A percentile compares a stretch with the other conserved stretches of the same genome.
These are phyloP conservation scores for Chiloscyllium punctatum DNA, from an alignment of 2,797 vertebrate genomes.

Conservation along the genomic window DNA sequence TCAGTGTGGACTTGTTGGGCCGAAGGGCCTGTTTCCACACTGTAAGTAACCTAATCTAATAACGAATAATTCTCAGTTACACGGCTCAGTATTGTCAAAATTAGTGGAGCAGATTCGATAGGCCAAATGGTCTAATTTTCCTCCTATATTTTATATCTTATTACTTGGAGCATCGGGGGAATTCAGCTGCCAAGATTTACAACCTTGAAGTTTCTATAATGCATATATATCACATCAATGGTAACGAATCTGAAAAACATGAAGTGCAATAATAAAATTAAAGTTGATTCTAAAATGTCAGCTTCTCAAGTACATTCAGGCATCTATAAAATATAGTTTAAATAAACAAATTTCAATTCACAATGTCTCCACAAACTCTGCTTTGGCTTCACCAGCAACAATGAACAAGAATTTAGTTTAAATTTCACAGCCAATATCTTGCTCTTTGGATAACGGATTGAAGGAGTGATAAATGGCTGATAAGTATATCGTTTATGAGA, in stretches of 20 bases:
- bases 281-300: background rate
- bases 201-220: background rate
- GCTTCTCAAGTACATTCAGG: background rate
- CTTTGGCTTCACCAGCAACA: background rate
- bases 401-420: background rate
- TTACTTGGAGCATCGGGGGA: background rate
- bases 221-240: background rate
- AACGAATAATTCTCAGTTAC: background rate
- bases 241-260: background rate
- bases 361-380: background rate
- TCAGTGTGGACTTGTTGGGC: too few species aligned
- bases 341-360: background rate
- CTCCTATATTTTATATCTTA: too few species aligned
- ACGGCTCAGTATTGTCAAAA: background rate
- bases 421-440: background rate
- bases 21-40: too few species aligned
- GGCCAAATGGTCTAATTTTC: too few species aligned
- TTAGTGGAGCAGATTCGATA: too few species aligned
- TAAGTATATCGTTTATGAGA: background rate
- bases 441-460: background rate
- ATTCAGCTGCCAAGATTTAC: background rate
- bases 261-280: background rate
- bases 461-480: background rate
- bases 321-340: background rate
- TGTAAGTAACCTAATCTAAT: background rate